Percentiles rank a stretch among this genome's conserved stretches.
Conservation (phyloP, 1,140 invertebrate species). For the Drosophila malerkotliana region DNA sequence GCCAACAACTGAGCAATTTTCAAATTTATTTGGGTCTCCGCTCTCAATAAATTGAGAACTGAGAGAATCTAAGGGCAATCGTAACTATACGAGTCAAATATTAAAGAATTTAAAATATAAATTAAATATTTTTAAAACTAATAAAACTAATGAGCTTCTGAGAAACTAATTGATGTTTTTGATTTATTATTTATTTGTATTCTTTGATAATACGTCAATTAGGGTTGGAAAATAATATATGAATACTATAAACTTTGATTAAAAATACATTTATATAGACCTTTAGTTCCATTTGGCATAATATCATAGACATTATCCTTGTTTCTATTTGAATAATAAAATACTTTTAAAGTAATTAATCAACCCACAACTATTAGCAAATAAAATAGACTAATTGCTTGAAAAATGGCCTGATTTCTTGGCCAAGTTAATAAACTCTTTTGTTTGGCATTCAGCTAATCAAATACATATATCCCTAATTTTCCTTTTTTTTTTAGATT, state of each 20-base stretch:
- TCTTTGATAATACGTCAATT: no score
- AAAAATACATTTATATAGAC: no score
- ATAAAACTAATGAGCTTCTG: no score
- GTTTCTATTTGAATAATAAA: no score
- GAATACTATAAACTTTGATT: no score
- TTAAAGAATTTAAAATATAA: no score
- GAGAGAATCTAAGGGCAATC: not conserved
- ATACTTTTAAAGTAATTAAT: not conserved
- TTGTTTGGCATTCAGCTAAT: constrained; percentile 32
- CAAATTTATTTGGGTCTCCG: constrained; percentile 10
- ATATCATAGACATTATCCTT: no score
- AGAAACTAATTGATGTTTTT: no score
- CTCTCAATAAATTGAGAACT: not conserved
- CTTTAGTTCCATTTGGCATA: no score
- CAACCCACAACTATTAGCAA: not conserved
- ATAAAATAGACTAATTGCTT: not conserved
- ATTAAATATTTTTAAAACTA: not conserved
- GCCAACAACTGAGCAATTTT: constrained; percentile 19
- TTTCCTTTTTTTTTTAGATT: constrained; percentile 28
- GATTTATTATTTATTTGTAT: no score
- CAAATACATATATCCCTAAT: constrained; percentile 35
- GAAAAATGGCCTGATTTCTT: constrained; percentile 1
- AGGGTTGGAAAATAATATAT: no score
- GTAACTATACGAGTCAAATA: not conserved
- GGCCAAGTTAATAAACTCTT: constrained; percentile 18